Base-by-base conservation (phyloP, 2,113 vertebrate species). In the Monarcha castaneiventris region DNA sequence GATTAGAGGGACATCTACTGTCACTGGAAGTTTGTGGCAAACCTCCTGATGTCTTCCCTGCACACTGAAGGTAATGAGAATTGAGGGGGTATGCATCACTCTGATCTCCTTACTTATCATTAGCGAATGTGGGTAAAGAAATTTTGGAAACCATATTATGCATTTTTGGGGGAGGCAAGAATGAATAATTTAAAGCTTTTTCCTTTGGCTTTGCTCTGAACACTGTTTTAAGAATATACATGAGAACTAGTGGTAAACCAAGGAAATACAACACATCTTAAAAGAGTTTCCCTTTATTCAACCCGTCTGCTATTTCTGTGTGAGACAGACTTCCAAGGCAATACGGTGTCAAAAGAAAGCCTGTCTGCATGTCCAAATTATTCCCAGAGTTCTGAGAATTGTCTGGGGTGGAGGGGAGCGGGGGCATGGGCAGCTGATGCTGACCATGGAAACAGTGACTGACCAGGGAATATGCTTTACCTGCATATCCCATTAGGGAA, bases 351-450 rank as follows among this genome's bases (percentile, higher is more conserved):
- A 44, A 69, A 88, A 71, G 13, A 63, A 71, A 62, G 8, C 8
- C 16, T 8, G 6, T 78, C 41, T 64, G 51, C 66, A 29, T 46
- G 13, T 25, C 7, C 29, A 76, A 18, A 66, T 62, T 67, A 3
- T 33, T 64, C 10, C 23, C 52, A 56, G 78, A 87, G 10, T 4
- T 46, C 30, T 67, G 39, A 46, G 46, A 54, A 39, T 6, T 68
- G 23, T 4, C 23, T 61, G 9, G 8, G 16, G 6, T 54, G 9
- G 8, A 16, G 4, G 4, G 2, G 18, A 39, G 33, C 1, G 0
- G 23, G 3, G 8, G 5, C 4, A 1, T 37, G 12, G 19, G 11
- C 8, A 13, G 16, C 17, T 51, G 26, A 4, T 9, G 66, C 9
- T 68, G 25, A 48, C 26, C 17, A 10, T 7, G 21, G 37, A 85